These are phyloP conservation scores for Merluccius polli DNA, from an alignment of 2,797 vertebrate species.

Conservation along the genomic window DNA sequence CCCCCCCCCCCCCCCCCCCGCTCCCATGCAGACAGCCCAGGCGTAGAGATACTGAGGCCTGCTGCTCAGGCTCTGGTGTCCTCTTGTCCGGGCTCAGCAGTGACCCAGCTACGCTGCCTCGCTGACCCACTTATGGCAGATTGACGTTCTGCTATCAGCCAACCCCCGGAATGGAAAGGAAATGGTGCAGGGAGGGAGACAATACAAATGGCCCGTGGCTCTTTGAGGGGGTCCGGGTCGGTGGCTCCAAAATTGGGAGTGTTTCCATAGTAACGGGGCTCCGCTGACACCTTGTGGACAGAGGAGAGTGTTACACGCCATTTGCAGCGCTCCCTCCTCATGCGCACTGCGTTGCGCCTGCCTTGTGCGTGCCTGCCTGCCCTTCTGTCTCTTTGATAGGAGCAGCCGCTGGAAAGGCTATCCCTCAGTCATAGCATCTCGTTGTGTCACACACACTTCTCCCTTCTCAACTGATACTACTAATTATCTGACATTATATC, in stretches of 20 bases:
- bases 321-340: background rate
- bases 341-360: constrained; percentile 24
- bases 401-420: constrained; percentile 19
- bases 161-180: constrained; percentile 23
- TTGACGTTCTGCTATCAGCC: constrained; percentile 33
- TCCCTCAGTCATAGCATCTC: background rate
- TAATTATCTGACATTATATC: background rate
- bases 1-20: constrained; percentile 1
- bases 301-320: constrained; percentile 24
- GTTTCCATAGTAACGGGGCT: constrained; percentile 63
- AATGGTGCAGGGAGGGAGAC: constrained; percentile 23
- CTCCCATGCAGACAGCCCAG: background rate
- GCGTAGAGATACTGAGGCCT: constrained; percentile 1
- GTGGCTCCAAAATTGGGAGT: constrained; percentile 23
- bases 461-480: background rate
- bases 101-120: constrained; percentile 7
- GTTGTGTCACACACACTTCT: background rate
- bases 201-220: constrained; percentile 16
- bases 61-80: background rate
- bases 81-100: constrained; percentile 21
- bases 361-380: constrained; percentile 46
- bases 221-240: constrained; percentile 4
- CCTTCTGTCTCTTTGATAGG: constrained; percentile 51
- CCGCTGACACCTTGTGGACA: constrained; percentile 63
- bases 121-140: constrained; percentile 37